A percentile compares a stretch with the other conserved stretches of the same genome.
phyloP scores from a whole-genome alignment of 1,140 invertebrate genomes.

The Danaus melanippus region DNA sequence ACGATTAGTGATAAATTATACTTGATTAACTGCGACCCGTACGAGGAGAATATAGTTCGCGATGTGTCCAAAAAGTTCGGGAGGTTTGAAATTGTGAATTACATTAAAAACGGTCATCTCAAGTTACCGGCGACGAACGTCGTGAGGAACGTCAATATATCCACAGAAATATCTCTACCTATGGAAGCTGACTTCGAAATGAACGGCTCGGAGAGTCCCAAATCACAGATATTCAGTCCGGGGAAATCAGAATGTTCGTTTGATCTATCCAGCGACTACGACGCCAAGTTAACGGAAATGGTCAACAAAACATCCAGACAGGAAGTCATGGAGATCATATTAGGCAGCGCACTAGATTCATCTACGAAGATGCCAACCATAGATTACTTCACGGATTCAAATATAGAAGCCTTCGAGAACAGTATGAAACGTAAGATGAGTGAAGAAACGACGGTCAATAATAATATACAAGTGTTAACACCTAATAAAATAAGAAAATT shows the following conservation, averaged over 20 bases:
- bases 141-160: constrained; percentile 44
- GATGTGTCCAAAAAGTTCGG: constrained; percentile 38
- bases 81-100: constrained; percentile 45
- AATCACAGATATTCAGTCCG: constrained; percentile 48
- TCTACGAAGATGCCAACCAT: constrained; percentile 50
- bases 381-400: constrained; percentile 48
- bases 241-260: constrained; percentile 62
- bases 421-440: constrained; percentile 42
- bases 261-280: constrained; percentile 53
- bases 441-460: constrained; percentile 46
- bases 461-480: constrained; percentile 47
- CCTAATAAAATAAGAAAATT: constrained; percentile 50
- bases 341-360: constrained; percentile 43
- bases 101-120: constrained; percentile 51
- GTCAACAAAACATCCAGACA: constrained; percentile 55
- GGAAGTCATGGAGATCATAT: constrained; percentile 63
- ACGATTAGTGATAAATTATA: constrained; percentile 36
- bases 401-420: constrained; percentile 37
- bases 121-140: constrained; percentile 41
- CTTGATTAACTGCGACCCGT: constrained; percentile 56
- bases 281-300: constrained; percentile 61
- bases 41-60: constrained; percentile 51
- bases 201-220: constrained; percentile 21
- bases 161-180: constrained; percentile 44
- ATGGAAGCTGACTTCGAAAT: constrained; percentile 28